A percentile compares a stretch with the other conserved stretches of the same genome.
Conservation (phyloP, 2,888 invertebrate genomes). For the Limnephilus rhombicus region DNA sequence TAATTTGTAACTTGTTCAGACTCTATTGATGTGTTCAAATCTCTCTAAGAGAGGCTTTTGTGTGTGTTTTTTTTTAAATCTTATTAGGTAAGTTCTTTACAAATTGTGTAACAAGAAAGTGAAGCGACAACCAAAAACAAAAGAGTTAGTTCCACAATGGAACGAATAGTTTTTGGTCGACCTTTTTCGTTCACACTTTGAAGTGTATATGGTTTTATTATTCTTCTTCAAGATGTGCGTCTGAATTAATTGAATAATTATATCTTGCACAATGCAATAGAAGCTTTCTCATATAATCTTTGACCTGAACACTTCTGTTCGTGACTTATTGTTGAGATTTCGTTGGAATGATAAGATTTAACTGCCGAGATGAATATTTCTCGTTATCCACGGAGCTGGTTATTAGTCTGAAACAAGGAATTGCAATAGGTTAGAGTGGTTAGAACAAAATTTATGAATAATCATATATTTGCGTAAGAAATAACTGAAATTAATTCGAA, state of each 20-base stretch:
- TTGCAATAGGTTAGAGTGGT: constrained; percentile 15
- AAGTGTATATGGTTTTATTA: neutral
- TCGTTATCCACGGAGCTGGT: neutral
- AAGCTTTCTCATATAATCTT: constrained; percentile 50
- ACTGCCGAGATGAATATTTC: constrained; percentile 14
- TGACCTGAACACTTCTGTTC: constrained; percentile 45
- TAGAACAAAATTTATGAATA: neutral
- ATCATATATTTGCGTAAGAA: neutral
- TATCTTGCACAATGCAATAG: constrained; percentile 28
- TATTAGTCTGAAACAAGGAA: constrained; percentile 28
- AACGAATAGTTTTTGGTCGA: neutral
- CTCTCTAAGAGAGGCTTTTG: neutral
- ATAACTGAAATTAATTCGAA: neutral
- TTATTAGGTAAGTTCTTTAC: neutral
- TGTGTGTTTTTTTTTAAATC: neutral
- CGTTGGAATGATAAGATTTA: constrained; percentile 14
- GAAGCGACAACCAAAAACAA: neutral
- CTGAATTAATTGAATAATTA: constrained; percentile 33
- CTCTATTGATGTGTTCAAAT: neutral
- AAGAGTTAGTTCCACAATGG: neutral
- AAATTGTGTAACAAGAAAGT: constrained; percentile 38
- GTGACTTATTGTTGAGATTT: constrained; percentile 50
- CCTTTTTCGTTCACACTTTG: constrained; percentile 2
- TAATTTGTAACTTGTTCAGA: neutral
- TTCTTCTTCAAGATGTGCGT: constrained; percentile 27